Conservation (phyloP, 2,113 vertebrate genomes). For the Parotia lawesii region DNA sequence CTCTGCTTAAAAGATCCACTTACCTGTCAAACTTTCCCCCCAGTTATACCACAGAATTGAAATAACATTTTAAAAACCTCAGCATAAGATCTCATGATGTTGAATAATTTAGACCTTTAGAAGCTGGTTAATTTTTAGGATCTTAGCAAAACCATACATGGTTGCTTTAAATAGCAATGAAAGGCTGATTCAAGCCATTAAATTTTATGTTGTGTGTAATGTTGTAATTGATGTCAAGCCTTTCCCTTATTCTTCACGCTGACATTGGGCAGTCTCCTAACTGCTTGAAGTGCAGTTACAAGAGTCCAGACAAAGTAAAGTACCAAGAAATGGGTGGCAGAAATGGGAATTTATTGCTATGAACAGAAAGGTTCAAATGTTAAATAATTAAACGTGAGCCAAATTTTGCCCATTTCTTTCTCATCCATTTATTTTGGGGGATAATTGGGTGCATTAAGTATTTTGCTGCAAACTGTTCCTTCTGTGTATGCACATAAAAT, state of each 20-base stretch:
- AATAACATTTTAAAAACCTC: constrained; percentile 41
- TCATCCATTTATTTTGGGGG: constrained; percentile 66
- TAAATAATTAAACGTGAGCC: constrained; percentile 67
- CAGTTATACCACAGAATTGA: not conserved
- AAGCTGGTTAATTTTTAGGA: constrained; percentile 74
- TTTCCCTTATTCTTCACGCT: constrained; percentile 71
- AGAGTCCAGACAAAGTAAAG: constrained; percentile 59
- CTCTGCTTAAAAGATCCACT: constrained; percentile 5
- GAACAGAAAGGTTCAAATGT: constrained; percentile 65
- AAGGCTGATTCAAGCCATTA: constrained; percentile 78
- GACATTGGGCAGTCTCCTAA: constrained; percentile 73
- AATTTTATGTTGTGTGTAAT: constrained; percentile 87
- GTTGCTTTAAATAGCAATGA: constrained; percentile 76
- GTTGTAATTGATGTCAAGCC: constrained; percentile 82
- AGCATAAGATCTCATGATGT: not conserved
- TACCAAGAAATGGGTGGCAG: constrained; percentile 62
- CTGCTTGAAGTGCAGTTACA: constrained; percentile 37
- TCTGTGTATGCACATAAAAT: constrained; percentile 76
- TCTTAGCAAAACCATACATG: constrained; percentile 59
- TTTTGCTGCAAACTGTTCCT: constrained; percentile 66
- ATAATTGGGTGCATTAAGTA: constrained; percentile 71
- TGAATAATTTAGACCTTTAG: constrained; percentile 43
- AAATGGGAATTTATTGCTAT: constrained; percentile 62
- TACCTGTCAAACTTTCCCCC: constrained; percentile 13
- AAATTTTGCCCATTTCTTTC: constrained; percentile 67